Percentiles rank a stretch among this genome's conserved stretches.
phyloP scores from a whole-genome alignment of 2,888 invertebrate species.

The Diarsia brunnea region DNA sequence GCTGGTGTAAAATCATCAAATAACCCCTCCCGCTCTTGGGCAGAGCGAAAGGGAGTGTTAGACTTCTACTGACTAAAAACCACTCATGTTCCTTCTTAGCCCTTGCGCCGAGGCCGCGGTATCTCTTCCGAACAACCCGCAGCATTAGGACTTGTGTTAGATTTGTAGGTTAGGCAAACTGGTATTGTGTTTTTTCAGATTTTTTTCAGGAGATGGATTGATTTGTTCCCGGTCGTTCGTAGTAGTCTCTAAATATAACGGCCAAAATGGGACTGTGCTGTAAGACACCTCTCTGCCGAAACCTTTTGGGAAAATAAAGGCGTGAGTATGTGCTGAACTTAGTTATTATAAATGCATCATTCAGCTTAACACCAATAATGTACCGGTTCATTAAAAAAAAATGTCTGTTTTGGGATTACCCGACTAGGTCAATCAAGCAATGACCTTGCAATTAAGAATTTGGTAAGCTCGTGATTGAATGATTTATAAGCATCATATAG shows the following conservation, averaged over 20 bases:
- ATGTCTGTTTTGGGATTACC: neutral
- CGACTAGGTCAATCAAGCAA: neutral
- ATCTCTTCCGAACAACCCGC: no score
- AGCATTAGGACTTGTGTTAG: neutral
- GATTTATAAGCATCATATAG: neutral
- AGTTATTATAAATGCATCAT: neutral
- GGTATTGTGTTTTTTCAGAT: neutral
- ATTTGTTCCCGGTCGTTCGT: neutral
- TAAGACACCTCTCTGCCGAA: neutral
- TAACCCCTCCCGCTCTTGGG: no score
- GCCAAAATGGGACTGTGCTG: neutral
- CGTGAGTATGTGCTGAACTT: neutral
- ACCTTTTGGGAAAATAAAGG: neutral
- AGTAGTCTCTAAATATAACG: neutral
- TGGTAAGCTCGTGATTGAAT: slow-evolving; percentile 7
- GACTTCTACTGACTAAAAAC: no score
- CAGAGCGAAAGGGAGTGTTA: no score
- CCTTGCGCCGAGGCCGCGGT: no score
- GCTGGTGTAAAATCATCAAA: no score
- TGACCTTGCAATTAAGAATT: neutral
- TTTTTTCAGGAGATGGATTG: neutral
- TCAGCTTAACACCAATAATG: neutral
- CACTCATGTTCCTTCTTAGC: no score
- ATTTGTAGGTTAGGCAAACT: neutral
- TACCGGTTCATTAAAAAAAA: neutral